Evolutionary conservation across 2,888 invertebrate species (phyloP).

Genomic region (Alentia gelatinosa): DNA sequence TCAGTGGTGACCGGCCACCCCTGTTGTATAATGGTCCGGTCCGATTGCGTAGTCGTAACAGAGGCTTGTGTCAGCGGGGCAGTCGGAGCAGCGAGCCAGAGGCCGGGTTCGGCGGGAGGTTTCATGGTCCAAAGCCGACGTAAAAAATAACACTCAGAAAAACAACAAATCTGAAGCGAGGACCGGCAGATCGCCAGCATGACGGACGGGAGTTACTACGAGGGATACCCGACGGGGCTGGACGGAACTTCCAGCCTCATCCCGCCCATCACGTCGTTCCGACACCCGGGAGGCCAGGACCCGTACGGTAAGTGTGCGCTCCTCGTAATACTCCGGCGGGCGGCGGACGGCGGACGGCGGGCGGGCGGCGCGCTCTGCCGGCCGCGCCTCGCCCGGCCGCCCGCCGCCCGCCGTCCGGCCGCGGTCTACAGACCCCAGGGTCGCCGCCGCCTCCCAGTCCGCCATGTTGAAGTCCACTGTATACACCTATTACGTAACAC

Average conservation of each 20-base stretch:
- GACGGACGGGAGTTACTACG: slow-evolving; percentile 34
- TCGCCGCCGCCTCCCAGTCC: not conserved
- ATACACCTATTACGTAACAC: slow-evolving; percentile 2
- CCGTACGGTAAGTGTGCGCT: not conserved
- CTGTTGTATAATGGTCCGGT: slow-evolving; percentile 6
- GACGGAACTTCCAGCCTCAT: slow-evolving; percentile 44
- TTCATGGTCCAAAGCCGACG: not conserved
- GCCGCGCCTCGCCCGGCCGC: not conserved
- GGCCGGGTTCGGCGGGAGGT: not conserved
- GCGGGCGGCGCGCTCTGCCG: not conserved
- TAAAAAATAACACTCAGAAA: not conserved
- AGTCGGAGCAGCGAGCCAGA: not conserved
- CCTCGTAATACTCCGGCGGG: not conserved
- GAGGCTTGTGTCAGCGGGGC: slow-evolving; percentile 15
- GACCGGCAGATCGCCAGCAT: not conserved
- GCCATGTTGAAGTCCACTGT: not conserved
- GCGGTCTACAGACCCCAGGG: not conserved
- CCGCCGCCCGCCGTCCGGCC: not conserved
- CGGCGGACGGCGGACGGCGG: not conserved
- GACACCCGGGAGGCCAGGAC: slow-evolving; percentile 31
- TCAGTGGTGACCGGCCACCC: slow-evolving; percentile 16
- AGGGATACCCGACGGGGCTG: slow-evolving; percentile 35
- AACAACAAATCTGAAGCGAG: not conserved
- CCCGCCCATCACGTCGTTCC: slow-evolving; percentile 48
- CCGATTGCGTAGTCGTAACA: slow-evolving; percentile 48